Conservation (phyloP, 2,113 vertebrate genomes). For the Neomonachus schauinslandi region DNA sequence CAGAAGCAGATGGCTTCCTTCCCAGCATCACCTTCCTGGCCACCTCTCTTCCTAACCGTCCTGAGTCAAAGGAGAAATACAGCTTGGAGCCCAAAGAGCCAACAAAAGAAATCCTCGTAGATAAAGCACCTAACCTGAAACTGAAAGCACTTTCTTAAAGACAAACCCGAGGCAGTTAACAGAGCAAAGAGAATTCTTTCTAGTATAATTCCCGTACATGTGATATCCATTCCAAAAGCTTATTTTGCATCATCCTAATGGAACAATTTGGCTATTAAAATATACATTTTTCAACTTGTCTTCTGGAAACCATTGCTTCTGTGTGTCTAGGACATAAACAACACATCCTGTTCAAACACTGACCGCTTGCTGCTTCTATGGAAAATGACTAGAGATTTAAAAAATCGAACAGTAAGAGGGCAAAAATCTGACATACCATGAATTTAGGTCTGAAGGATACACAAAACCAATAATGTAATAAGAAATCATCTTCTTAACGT, state of each 20-base stretch:
- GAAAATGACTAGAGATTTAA: slow-evolving; percentile 31
- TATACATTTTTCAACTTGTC: slow-evolving; percentile 36
- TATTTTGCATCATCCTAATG: neutral
- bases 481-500: slow-evolving; percentile 1
- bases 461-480: neutral
- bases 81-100: neutral
- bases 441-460: neutral
- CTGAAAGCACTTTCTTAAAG: slow-evolving; percentile 1
- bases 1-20: neutral
- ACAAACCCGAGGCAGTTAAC: neutral
- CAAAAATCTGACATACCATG: neutral
- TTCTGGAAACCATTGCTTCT: slow-evolving; percentile 45
- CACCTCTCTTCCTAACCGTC: neutral
- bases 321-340: slow-evolving; percentile 70
- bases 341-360: slow-evolving; percentile 65
- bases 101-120: neutral
- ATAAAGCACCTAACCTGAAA: neutral
- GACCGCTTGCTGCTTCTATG: slow-evolving; percentile 62
- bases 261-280: slow-evolving; percentile 59
- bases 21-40: neutral
- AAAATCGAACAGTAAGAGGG: neutral
- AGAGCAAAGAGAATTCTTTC: neutral
- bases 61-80: neutral
- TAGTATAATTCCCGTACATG: slow-evolving; percentile 1
- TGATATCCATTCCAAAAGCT: slow-evolving; percentile 29